Conservation (phyloP, 2,797 vertebrate species). For the Streptopelia turtur region DNA sequence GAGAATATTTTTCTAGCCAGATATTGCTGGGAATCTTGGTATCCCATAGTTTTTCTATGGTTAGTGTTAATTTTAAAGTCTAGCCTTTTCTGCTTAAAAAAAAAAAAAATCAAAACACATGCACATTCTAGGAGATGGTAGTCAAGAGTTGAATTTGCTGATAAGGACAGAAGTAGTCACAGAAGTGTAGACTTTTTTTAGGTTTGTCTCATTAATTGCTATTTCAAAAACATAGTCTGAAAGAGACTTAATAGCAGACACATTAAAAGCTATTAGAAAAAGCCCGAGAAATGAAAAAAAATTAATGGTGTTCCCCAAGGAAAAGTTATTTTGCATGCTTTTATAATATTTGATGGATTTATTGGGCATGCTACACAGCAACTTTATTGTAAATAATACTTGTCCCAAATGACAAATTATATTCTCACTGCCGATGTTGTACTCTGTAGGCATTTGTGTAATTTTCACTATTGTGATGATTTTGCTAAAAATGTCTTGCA, state of each 20-base stretch:
- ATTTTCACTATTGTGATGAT: neutral
- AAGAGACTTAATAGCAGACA: neutral
- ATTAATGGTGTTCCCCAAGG: neutral
- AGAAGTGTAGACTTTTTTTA: neutral
- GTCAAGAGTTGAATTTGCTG: neutral
- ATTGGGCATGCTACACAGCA: neutral
- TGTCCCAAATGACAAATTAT: conserved; percentile 14
- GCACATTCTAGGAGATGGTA: neutral
- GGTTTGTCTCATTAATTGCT: neutral
- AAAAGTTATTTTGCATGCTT: neutral
- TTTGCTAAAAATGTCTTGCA: neutral
- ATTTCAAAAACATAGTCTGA: neutral
- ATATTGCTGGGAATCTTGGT: neutral
- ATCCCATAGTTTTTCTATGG: neutral
- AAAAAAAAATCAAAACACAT: neutral
- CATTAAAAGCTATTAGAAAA: neutral
- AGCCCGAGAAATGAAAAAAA: neutral
- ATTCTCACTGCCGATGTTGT: neutral
- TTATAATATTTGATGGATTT: conserved; percentile 29
- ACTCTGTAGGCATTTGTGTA: neutral
- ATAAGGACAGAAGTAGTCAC: neutral
- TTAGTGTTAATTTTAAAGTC: neutral
- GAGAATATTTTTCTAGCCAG: neutral
- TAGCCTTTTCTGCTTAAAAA: neutral
- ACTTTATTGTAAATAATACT: neutral